Evolutionary conservation across 2,888 invertebrate species (phyloP), one percentile per base, ranked within the genome.

Genomic region (Clusia tigrina): DNA sequence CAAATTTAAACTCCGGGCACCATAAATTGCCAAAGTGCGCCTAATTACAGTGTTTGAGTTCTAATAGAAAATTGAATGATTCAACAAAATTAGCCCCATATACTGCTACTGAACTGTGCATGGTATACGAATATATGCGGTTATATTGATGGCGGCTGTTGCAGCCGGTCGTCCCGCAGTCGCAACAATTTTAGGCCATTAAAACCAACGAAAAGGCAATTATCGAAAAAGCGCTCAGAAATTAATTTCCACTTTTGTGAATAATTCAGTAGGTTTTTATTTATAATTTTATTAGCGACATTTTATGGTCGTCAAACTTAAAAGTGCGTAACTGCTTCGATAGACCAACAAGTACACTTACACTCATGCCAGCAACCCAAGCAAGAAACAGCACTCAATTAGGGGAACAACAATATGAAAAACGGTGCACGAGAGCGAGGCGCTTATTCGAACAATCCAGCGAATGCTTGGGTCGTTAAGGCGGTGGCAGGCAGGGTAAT

Each of bases 221-320:
- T 25, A 46, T 52, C 65, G 48, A 20, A 48, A 48, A 42, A 42
- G 12, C n/a, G 42, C 42, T 42, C 15, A 6, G 42, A 6, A 32
- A 42, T 15, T 42, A 15, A 42, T 15, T 48, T 22, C 48, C 18
- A 18, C 15, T 48, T 48, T 48, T 3, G 20, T 72, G 68, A 69
- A 72, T 70, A 67, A 67, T 67, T 69, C 63, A 75, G 64, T 66
- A 63, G 63, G 42, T 62, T 23, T 37, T 42, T 65, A 51, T 67
- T 71, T 72, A 70, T 74, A 71, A 69, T 72, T 73, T 74, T 72
- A 77, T 76, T 76, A 72, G 69, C 67, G 54, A 64, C 63, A 66
- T 71, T 69, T 69, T 67, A 69, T 67, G 67, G 67, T 37, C 53
- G 52, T 59, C 67, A 60, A 51, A 61, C 55, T 63, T 59, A 64